phyloP scores from a whole-genome alignment of 2,797 vertebrate species.

The Xiphorhynchus erythropygius region DNA sequence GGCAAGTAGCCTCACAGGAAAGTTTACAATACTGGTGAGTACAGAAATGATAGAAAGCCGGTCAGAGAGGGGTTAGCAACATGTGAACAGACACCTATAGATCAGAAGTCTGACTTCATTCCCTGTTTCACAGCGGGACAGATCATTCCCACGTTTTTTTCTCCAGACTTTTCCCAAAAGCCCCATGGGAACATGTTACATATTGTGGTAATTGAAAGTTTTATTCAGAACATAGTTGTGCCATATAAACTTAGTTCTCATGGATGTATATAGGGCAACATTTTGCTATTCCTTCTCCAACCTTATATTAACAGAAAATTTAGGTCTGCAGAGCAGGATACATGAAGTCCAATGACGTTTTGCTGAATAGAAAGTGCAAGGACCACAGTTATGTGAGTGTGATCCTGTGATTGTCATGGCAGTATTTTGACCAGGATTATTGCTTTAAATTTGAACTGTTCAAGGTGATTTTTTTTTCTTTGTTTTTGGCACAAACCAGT shows the following conservation, averaged over 20 bases:
- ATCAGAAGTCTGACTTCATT: not conserved
- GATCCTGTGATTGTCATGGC: constrained; percentile 34
- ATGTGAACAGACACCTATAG: not conserved
- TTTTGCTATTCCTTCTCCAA: not conserved
- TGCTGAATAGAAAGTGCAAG: not conserved
- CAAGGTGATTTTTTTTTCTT: constrained; percentile 39
- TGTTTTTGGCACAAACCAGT: constrained; percentile 36
- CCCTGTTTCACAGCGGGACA: not conserved
- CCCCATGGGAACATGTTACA: not conserved
- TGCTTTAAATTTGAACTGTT: constrained; percentile 46
- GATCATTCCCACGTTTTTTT: not conserved
- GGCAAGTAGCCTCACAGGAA: not conserved
- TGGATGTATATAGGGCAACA: not conserved
- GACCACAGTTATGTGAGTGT: not conserved
- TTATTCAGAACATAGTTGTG: constrained; percentile 20
- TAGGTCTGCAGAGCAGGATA: not conserved
- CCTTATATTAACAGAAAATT: not conserved
- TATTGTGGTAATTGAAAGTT: not conserved
- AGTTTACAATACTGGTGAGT: not conserved
- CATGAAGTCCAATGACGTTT: not conserved
- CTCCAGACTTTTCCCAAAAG: constrained; percentile 5
- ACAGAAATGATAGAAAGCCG: not conserved
- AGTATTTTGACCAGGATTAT: constrained; percentile 30
- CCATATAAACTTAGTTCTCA: constrained; percentile 21
- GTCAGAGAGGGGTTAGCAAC: not conserved